A percentile compares a stretch with the other conserved stretches of the same genome.
phyloP scores from a whole-genome alignment of 1,140 invertebrate species.

The Dufourea novaeangliae region DNA sequence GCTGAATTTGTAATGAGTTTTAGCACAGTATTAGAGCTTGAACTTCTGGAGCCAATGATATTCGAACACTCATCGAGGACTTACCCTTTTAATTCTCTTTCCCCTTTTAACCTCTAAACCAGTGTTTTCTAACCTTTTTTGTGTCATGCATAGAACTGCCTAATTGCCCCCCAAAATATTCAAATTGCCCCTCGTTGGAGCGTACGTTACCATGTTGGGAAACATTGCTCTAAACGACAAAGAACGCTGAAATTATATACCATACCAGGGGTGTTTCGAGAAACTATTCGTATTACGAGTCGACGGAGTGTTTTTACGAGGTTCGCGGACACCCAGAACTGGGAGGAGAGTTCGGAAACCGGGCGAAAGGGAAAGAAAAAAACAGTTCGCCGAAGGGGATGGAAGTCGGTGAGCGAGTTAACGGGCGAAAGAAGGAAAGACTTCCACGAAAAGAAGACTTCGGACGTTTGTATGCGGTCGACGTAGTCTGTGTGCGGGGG shows the following conservation, averaged over 20 bases:
- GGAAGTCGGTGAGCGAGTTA: constrained; percentile 24
- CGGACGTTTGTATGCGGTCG: constrained; percentile 64
- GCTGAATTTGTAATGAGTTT: too few relatives aligned
- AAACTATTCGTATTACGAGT: constrained; percentile 70
- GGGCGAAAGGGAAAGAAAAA: constrained; percentile 34
- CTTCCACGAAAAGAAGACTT: constrained; percentile 28
- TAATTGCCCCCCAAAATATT: too few relatives aligned
- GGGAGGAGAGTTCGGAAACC: background rate
- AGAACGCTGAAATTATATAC: constrained; percentile 64
- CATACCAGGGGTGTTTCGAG: constrained; percentile 62
- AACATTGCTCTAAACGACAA: background rate
- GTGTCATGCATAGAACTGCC: too few relatives aligned
- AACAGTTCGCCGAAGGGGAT: constrained; percentile 19
- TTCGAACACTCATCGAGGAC: too few relatives aligned
- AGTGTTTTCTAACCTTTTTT: too few relatives aligned
- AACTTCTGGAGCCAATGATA: too few relatives aligned
- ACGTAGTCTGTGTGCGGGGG: constrained; percentile 27
- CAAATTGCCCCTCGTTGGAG: too few relatives aligned
- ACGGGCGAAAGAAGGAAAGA: constrained; percentile 22
- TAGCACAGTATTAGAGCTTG: too few relatives aligned
- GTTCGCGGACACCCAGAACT: constrained; percentile 43
- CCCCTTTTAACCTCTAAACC: too few relatives aligned
- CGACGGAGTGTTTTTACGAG: constrained; percentile 58
- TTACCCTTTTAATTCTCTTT: too few relatives aligned
- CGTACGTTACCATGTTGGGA: too few relatives aligned